phyloP scores from a whole-genome alignment of 2,797 vertebrate genomes.

The Cephalopachus bancanus region DNA sequence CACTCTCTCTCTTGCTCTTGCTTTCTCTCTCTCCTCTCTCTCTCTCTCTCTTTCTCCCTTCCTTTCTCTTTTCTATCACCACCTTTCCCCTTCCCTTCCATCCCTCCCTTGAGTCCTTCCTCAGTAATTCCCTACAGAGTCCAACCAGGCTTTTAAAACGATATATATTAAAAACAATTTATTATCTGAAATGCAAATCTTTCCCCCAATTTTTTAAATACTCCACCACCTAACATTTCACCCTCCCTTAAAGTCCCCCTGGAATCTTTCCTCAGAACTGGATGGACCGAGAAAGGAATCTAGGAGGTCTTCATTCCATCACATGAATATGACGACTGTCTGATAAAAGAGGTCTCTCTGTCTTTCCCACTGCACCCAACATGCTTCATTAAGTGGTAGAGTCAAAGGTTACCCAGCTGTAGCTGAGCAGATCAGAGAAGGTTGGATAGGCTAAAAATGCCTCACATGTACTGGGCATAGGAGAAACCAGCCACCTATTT shows the following conservation, averaged over 20 bases:
- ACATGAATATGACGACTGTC: background rate
- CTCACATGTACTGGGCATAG: background rate
- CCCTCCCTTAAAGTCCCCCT: background rate
- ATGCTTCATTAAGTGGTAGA: background rate
- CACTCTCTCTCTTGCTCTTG: accelerated
- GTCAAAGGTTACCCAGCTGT: background rate
- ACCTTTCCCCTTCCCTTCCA: accelerated
- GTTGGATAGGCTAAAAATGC: background rate
- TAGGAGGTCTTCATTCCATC: background rate
- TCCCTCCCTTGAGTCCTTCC: background rate
- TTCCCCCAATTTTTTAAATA: background rate
- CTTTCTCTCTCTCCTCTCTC: accelerated
- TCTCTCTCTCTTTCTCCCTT: accelerated
- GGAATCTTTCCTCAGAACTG: background rate
- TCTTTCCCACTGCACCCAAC: background rate
- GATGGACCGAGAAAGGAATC: background rate
- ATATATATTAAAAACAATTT: background rate
- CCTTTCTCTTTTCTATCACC: background rate
- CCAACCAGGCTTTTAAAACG: background rate
- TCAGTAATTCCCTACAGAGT: background rate
- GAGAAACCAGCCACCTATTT: background rate
- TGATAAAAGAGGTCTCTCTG: background rate
- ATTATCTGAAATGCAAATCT: background rate
- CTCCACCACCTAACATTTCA: background rate
- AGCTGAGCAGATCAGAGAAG: background rate